Percentiles rank a stretch among this genome's conserved stretches.
Conservation (phyloP, 2,113 vertebrate species). For the Hepsetus odoe region DNA sequence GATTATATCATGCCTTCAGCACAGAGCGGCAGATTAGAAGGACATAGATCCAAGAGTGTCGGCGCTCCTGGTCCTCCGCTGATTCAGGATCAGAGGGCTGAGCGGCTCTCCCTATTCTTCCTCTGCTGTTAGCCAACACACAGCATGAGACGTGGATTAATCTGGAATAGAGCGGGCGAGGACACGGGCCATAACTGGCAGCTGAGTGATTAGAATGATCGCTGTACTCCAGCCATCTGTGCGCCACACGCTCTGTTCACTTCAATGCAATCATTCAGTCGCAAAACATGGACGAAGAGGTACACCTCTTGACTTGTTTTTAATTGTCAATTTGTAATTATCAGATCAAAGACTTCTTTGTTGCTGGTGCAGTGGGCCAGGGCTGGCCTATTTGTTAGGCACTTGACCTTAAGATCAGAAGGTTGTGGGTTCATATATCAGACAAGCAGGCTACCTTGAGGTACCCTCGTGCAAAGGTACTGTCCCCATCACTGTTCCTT, state of each 20-base stretch:
- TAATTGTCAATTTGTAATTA: too few relatives aligned
- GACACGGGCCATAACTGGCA: constrained; percentile 65
- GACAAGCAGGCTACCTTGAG: too few relatives aligned
- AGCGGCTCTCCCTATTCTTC: constrained; percentile 40
- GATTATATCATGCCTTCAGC: constrained; percentile 68
- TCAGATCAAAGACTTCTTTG: too few relatives aligned
- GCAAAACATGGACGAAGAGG: constrained; percentile 34
- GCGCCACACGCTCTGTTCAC: constrained; percentile 37
- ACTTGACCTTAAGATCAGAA: too few relatives aligned
- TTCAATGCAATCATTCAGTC: constrained; percentile 50
- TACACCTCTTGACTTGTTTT: background rate
- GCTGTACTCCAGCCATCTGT: constrained; percentile 60
- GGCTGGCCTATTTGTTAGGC: too few relatives aligned
- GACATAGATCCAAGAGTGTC: constrained; percentile 65
- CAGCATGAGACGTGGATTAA: constrained; percentile 45
- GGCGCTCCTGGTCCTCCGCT: constrained; percentile 48
- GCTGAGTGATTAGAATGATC: constrained; percentile 71
- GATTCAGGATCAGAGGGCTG: constrained; percentile 39
- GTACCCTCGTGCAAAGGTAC: too few relatives aligned
- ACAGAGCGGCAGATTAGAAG: constrained; percentile 67
- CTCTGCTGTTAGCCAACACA: constrained; percentile 39
- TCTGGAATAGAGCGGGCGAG: constrained; percentile 34
- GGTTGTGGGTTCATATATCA: too few relatives aligned
- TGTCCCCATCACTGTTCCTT: too few relatives aligned
- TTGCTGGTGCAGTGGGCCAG: too few relatives aligned